Base-by-base conservation (phyloP, 2,797 vertebrate species). In the Gadopsis bispinosus region DNA sequence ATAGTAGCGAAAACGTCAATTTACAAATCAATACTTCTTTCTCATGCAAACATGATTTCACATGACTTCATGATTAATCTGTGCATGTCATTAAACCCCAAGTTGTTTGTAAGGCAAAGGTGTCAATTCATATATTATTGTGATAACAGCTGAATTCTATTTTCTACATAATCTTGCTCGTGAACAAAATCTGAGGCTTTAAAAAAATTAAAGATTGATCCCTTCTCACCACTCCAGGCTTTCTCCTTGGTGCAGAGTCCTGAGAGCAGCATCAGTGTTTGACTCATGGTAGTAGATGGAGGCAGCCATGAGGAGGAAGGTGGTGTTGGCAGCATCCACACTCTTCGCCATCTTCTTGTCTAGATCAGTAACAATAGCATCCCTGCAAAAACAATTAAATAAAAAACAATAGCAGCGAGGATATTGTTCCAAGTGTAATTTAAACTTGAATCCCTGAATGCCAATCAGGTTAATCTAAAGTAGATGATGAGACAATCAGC, bases 341-440 rank as follows among this genome's bases (percentile, higher is more conserved):
- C 95, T 99, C 86, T 96, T 97, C 1, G 95, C 91, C 97, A 99
- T 97, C 83, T 97, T 98, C 71, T 96, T 97, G 81, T 99, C 98
- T 69, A 99, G 87, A 35, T 98, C 97, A 0, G 95, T 92, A 77
- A 99, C 94, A 0, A 98, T 95, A 0, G 90, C 75, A 37, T 99
- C 98, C 88, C 98, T 99, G 50, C 0, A 63, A 4, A 17, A 26
- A 26, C 26, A 26, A 26, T 26, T 26, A 26, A 26, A 26, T 26
- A 26, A 26, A 4, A 73, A 73, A 37, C 29, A 50, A 59, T 2
- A 67, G 10, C 33, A 75, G 26, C 4, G 0, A 10, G 2, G 3
- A 47, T 14, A 29, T 13, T 50, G 10, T 56, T 48, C 0, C 22
- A 8, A 35, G 11, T 29, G 2, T 13, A 68, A 9, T 54, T 65